Evolutionary conservation across 1,140 invertebrate genomes (phyloP).

Genomic region (Antheraea mylitta): DNA sequence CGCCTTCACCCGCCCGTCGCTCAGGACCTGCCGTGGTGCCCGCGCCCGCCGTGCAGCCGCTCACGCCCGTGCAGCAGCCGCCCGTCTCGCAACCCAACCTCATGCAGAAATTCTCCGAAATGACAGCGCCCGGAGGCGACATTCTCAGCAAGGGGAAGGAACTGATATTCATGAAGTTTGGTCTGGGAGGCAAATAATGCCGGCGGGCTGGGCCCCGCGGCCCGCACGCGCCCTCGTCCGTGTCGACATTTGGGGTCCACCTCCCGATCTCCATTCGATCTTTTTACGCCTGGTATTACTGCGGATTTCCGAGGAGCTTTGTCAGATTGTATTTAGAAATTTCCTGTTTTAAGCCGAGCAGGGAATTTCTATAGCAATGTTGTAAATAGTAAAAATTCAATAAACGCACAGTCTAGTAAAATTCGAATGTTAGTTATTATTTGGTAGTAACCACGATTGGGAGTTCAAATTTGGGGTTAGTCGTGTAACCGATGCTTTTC

Average conservation of each 20-base stretch:
- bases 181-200: conserved; percentile 88
- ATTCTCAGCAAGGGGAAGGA: conserved; percentile 94
- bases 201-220: conserved; percentile 48
- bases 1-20: conserved; percentile 50
- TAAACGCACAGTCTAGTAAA: conserved; percentile 77
- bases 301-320: conserved; percentile 32
- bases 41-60: conserved; percentile 56
- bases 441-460: conserved; percentile 66
- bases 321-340: conserved; percentile 34
- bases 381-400: conserved; percentile 70
- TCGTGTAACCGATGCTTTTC: conserved; percentile 56
- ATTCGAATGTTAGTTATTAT: conserved; percentile 72
- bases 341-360: too few species aligned
- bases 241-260: neutral
- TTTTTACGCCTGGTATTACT: conserved; percentile 26
- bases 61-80: conserved; percentile 50
- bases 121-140: conserved; percentile 89
- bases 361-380: conserved; percentile 37
- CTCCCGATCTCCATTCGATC: conserved; percentile 6
- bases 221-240: conserved; percentile 20
- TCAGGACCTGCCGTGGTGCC: conserved; percentile 82
- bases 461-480: conserved; percentile 56
- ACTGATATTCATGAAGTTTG: conserved; percentile 94
- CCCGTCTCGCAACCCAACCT: conserved; percentile 82
- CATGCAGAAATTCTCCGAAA: conserved; percentile 90